Base-by-base conservation (phyloP, 2,113 vertebrate genomes). In the Cheirogaleus medius region DNA sequence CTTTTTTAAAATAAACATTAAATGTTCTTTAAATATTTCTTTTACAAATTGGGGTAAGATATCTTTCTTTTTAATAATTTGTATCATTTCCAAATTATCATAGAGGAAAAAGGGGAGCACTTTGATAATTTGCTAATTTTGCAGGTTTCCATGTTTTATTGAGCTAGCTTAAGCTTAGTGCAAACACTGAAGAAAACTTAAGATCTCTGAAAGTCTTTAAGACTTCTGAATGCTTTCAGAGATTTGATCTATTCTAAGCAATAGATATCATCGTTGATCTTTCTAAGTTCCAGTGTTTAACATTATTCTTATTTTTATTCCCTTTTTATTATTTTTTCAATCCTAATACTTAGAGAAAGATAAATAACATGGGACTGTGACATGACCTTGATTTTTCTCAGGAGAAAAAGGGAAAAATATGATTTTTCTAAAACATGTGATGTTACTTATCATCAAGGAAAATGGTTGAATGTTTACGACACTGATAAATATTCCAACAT, bases 151-250 rank as follows among this genome's bases (percentile, higher is more conserved):
- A 54, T 47, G 23, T 88, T 95, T 94, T 54, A 80, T 81, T 89
- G 81, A 90, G 21, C 47, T 76, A 69, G 21, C 56, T 56, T 56
- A 66, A 68, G 20, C 27, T 87, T 71, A 90, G 12, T 58, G 17
- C 14, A 93, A 94, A 81, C 58, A 97, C 14, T 69, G n/a, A 81
- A 86, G 49, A 54, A 92, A 74, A 80, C 9, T 69, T 44, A 64
- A 84, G 90, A 71, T 14, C 5, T 73, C 34, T 73, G 60, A 83
- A 71, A 81, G 78, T 73, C 39, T 87, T n/a, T 2, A 64, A 83
- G 37, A 90, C 32, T 87, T 96, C 94, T 87, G 42, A 74, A 76
- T 93, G n/a, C 64, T 88, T 91, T 18, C 64, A 77, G 64, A 82
- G 32, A 91, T 73, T 49, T 87, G 25, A 86, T 5, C 18, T 91